Evolutionary conservation across 2,888 invertebrate genomes (phyloP).

Genomic region (Vesta saturnalis): DNA sequence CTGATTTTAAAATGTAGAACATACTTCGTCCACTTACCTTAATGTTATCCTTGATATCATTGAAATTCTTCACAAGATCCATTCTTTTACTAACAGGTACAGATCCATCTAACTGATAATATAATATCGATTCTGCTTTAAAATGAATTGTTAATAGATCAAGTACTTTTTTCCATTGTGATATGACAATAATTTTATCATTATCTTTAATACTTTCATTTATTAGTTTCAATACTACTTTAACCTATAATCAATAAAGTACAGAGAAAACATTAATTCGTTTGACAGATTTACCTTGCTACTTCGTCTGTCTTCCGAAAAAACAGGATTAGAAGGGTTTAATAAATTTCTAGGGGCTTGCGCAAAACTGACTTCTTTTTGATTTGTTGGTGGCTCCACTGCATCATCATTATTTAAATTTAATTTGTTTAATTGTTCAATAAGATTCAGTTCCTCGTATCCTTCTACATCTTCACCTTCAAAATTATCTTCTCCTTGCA

Average conservation of each 20-base stretch:
- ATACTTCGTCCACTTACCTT: conserved; percentile 66
- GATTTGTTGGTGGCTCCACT: conserved; percentile 45
- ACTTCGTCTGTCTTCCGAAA: conserved; percentile 68
- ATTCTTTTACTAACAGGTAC: conserved; percentile 78
- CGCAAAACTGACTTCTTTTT: conserved; percentile 61
- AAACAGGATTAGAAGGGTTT: conserved; percentile 77
- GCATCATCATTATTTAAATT: conserved; percentile 61
- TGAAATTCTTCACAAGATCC: conserved; percentile 76
- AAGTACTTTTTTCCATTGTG: conserved; percentile 91
- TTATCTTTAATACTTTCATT: conserved; percentile 64
- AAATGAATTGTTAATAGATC: conserved; percentile 77
- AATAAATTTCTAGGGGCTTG: conserved; percentile 72
- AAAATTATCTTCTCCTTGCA: conserved; percentile 61
- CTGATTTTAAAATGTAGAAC: neutral
- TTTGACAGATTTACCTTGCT: conserved; percentile 66
- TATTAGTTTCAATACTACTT: conserved; percentile 68
- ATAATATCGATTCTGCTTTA: conserved; percentile 62
- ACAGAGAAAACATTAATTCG: neutral
- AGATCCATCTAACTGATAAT: conserved; percentile 77
- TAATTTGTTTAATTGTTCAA: conserved; percentile 72
- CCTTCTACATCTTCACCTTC: conserved; percentile 58
- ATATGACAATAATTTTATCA: conserved; percentile 87
- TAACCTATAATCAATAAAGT: conserved; percentile 62
- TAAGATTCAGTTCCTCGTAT: conserved; percentile 67
- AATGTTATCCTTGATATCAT: conserved; percentile 68